A percentile compares a stretch with the other conserved stretches of the same genome.
Conservation (phyloP, 2,888 invertebrate genomes). For the Limnephilus rhombicus region DNA sequence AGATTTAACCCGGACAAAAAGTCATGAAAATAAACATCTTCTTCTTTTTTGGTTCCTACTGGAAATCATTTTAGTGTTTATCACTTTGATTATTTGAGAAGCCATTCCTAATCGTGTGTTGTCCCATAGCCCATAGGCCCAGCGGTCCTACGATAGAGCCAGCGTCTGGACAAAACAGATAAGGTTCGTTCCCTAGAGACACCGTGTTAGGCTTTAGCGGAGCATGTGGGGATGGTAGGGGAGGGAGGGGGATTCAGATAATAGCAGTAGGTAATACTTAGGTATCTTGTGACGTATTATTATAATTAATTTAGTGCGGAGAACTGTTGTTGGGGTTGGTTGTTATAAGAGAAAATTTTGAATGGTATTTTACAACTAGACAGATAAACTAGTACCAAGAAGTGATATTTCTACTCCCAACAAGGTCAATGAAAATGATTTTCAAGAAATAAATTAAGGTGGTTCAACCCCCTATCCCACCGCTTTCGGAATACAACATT, state of each 20-base stretch:
- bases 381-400: too few relatives aligned
- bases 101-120: conserved; percentile 12
- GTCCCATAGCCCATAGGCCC: conserved; percentile 44
- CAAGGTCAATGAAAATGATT: too few relatives aligned
- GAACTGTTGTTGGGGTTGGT: neutral
- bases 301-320: neutral
- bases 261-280: neutral
- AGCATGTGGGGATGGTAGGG: neutral
- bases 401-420: too few relatives aligned
- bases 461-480: too few relatives aligned
- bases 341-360: neutral
- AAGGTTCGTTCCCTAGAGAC: conserved; percentile 30
- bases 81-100: neutral
- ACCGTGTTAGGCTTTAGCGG: neutral
- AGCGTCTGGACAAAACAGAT: conserved; percentile 47
- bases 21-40: too few relatives aligned
- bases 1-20: too few relatives aligned
- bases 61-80: neutral
- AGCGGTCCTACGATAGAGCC: neutral
- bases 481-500: too few relatives aligned
- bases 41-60: neutral
- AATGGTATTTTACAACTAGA: too few relatives aligned
- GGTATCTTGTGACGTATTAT: neutral
- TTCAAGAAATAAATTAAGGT: too few relatives aligned
- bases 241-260: neutral